Evolutionary conservation across 1,140 invertebrate species (phyloP), one percentile per base, ranked within the genome.

Genomic region (Euschistus heros): DNA sequence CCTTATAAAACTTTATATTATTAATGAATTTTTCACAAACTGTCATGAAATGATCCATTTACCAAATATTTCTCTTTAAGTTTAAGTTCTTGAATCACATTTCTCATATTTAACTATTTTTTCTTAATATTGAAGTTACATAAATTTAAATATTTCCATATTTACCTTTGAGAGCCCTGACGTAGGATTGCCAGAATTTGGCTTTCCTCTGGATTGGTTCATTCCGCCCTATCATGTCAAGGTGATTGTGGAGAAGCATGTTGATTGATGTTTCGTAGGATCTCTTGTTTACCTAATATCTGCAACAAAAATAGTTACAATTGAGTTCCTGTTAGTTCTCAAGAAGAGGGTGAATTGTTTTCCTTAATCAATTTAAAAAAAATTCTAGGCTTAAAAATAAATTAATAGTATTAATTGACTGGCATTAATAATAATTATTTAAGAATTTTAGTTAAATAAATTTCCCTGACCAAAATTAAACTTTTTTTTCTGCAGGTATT

Each of bases 151-250:
- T 10, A 10, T 27, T 57, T 10, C 10, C n/a, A 27, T 24, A 57
- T 2, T 50, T 79, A 92, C 89, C 89, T 85, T 92, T 92, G 70
- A 91, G 81, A 77, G 89, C 90, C 77, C 89, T 84, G 76, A 91
- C 88, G 76, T 90, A 92, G 72, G 88, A 90, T 78, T 91, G 88
- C 89, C 89, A 92, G 80, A 92, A 92, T 81, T 86, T 92, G 74
- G 89, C 89, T 80, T 92, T 92, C 80, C 88, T 90, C 78, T 88
- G 89, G 74, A 89, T 85, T 74, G 88, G 87, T 80, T 92, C 89
- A 75, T 92, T 90, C 78, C 88, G 86, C 77, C 89, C 87, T 77
- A 92, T 91, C 86, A 92, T 91, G 80, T 91, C 89, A 78, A 92
- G 84, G 80, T 91, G 89, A 79, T 80, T 88, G 81, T 86, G 90